Base-by-base conservation (phyloP, 2,888 invertebrate genomes). In the Acheta domesticus region DNA sequence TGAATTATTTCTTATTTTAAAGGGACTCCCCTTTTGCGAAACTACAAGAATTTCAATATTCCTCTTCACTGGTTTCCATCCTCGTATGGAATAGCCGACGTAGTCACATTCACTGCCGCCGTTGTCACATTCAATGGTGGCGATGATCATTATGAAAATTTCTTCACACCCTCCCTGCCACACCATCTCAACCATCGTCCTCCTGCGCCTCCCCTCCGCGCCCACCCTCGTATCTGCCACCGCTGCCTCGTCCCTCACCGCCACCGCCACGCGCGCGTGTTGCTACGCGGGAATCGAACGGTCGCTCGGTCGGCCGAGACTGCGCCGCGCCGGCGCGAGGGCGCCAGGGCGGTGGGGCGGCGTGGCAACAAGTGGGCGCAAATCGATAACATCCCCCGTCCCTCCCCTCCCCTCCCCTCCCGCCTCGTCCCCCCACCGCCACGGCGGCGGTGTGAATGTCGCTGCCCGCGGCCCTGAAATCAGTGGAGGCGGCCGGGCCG, bases 201-300 rank as follows among this genome's bases (percentile, higher is more conserved):
- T 5, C 12, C 19, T 5, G 62, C 62, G 5, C 5, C 2, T 62
- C 5, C 62, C 5, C 62, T 19, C 62, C 12, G 2, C 12, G 12
- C 16, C 2, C 19, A 4, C 12, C 19, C 14, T 3, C 19, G 62
- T 4, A 2, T 50, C 62, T 50, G 62, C 62, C 62, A 1, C 23
- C 23, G 23, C 23, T 23, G 2, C 23, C 23, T 23, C 23, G 23
- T 23, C 23, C 23, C 2, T 4, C 36, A 1, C 62, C 62, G 12
- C 62, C 62, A 0, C 62, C 62, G 62, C 62, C n/a, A n/a, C 62
- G 16, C n/a, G 62, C 14, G 62, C 62, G 62, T 62, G 62, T 62
- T 62, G 62, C 62, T 62, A 62, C 62, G 62, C 62, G 62, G 62
- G 62, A 8, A 62, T 62, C 62, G 62, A 62, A 62, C 62, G 62